Evolutionary conservation across 35 echinoderm and acorn worm genomes (phyloP), one percentile per base, ranked within the genome.

Genomic region (Nesometra sesokonis): DNA sequence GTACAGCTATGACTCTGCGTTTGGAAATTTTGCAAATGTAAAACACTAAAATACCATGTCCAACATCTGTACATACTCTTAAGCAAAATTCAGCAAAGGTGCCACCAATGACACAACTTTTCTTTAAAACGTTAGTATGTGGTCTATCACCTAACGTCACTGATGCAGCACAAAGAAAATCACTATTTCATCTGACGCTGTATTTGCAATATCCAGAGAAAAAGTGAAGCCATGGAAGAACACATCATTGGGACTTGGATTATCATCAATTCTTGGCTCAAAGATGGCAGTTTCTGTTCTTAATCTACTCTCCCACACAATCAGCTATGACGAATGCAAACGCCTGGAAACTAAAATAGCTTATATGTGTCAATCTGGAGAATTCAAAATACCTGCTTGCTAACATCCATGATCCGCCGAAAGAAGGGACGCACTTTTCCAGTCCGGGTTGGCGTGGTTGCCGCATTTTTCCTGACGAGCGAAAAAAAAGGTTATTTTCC

Each of bases 301-400:
- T 21, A 91, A 91, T 38, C 78, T 82, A 29, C 43, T 87, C 80
- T 86, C 86, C 13, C 85, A 94, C 85, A 47, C 82, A 80, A 85
- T 94, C 11, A 91, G 82, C 85, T 90, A 88, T 84, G 89, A 94
- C 38, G 89, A 88, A 21, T 81, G 78, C 23, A 90, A 94, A 77
- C 32, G 85, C 7, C 88, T 94, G 17, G 86, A 88, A 38, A 91
- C 93, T 35, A 85, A 90, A 85, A 78, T 91, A 84, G 93, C 93
- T 1, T 91, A 94, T 77, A 43, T 15, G 15, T 43, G 39, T 15
- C 39, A 43, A 15, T 43, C 39, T 4, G 39, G 39, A 43, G 5
- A 83, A 34, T 80, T 52, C 21, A 85, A 90, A 80, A 91, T 89
- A 76, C 93, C 89, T 29, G 89, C 40, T 85, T 89, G 31, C 86